Evolutionary conservation across 1,140 invertebrate species (phyloP), one percentile per base, ranked within the genome.

Genomic region (Venturia canescens): DNA sequence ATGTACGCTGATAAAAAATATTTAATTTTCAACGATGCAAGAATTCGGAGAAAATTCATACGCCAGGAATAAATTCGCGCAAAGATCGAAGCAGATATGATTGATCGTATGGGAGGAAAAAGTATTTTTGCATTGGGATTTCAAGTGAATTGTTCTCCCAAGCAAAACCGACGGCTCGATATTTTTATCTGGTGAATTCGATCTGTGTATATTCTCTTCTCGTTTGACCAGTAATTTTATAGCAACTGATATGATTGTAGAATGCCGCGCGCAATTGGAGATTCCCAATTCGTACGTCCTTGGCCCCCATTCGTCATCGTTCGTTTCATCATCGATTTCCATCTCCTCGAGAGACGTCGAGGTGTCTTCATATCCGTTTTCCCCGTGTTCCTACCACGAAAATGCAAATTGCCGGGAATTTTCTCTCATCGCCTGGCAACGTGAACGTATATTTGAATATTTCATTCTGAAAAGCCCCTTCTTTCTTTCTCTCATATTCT

Each of bases 381-480:
- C 29, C 16, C 60, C 72, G 50, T 80, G n/a, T 63, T 78, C 66
- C 27, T 69, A 11, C 66, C 60, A 66, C 29, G 21, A 48, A 78
- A 78, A 78, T 67, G 66, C 44, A 78, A 78, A 78, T 78, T 76
- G 50, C 29, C 23, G n/a, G 50, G 60, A 57, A 26, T 44, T 70
- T 57, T 78, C 26, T 63, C 69, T 29, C 15, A 44, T 29, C 16
- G 23, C 26, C 1, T n/a, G 11, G 29, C 15, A 13, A 57, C 9
- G 29, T 0, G 29, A 50, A 34, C 44, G 44, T 21, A 74, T 5
- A 70, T 70, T 71, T 53, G 44, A 63, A 27, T 77, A 79, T 38
- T 48, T 70, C 77, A 78, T 81, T 29, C 80, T 48, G 27, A 66
- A 76, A 80, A 71, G 31, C 69, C n/a, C 27, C n/a, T 3, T 53